phyloP scores from a whole-genome alignment of 2,888 invertebrate genomes.

The Sepioteuthis lessoniana region DNA sequence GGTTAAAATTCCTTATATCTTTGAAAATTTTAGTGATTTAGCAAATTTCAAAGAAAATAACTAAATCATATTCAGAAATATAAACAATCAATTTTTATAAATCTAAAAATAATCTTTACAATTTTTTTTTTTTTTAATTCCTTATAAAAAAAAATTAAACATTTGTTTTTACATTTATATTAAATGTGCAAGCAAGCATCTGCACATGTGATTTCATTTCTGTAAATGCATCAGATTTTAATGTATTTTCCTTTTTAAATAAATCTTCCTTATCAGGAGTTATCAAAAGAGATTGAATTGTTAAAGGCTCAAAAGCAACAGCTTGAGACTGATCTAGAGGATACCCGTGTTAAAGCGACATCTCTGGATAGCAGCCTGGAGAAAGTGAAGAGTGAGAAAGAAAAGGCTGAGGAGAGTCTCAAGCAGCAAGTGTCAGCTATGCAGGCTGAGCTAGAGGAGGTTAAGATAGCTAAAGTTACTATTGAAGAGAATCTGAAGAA shows the following conservation, averaged over 20 bases:
- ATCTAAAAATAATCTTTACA: neutral
- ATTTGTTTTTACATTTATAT: neutral
- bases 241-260: neutral
- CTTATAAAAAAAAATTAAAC: neutral
- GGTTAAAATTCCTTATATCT: too few relatives aligned
- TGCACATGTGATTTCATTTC: neutral
- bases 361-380: slow-evolving; percentile 76
- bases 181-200: neutral
- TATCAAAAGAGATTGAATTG: slow-evolving; percentile 40
- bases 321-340: slow-evolving; percentile 55
- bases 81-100: neutral
- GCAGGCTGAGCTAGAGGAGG: slow-evolving; percentile 57
- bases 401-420: slow-evolving; percentile 60
- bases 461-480: slow-evolving; percentile 57
- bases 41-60: too few relatives aligned
- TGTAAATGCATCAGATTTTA: neutral
- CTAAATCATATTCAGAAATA: too few relatives aligned
- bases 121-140: too few relatives aligned
- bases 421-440: slow-evolving; percentile 52
- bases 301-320: slow-evolving; percentile 42
- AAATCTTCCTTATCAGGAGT: neutral
- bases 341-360: slow-evolving; percentile 58
- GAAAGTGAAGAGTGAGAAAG: slow-evolving; percentile 60
- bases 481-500: slow-evolving; percentile 55
- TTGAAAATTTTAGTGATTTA: too few relatives aligned